Conservation (phyloP, 2,113 vertebrate genomes). For the Mirounga angustirostris region DNA sequence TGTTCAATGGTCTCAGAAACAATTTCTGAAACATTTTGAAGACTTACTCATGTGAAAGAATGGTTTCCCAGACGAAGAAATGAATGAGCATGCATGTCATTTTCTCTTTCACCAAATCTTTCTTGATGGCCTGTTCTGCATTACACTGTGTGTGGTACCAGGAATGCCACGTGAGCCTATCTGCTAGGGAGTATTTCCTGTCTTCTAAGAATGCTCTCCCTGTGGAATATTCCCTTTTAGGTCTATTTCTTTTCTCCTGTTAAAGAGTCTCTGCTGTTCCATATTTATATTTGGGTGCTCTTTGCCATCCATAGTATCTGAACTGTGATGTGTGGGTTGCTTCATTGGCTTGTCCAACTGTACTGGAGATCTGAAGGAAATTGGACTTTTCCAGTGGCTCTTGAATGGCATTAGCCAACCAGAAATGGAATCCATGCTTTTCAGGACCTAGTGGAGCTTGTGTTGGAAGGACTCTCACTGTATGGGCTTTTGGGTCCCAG, state of each 20-base stretch:
- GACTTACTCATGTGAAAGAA: not conserved
- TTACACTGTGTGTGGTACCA: not conserved
- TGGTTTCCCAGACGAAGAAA: not conserved
- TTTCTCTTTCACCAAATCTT: not conserved
- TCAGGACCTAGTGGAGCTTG: not conserved
- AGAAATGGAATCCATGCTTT: not conserved
- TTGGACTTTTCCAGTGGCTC: not conserved
- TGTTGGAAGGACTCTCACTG: not conserved
- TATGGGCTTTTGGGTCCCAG: not conserved
- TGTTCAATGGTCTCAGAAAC: not conserved
- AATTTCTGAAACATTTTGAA: slow-evolving; percentile 8
- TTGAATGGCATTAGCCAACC: not conserved
- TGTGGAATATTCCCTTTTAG: not conserved
- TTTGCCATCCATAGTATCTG: not conserved
- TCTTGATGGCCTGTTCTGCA: not conserved
- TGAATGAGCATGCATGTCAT: not conserved
- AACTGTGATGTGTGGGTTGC: not conserved
- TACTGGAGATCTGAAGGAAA: not conserved
- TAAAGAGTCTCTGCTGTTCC: not conserved
- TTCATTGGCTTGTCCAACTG: not conserved
- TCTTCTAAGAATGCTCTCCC: not conserved
- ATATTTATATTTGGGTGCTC: not conserved
- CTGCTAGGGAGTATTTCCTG: not conserved
- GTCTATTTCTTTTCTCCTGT: not conserved
- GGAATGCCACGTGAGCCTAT: not conserved